Evolutionary conservation across 2,888 invertebrate species (phyloP), one percentile per base, ranked within the genome.

Genomic region (Cyrtodaria siliqua): DNA sequence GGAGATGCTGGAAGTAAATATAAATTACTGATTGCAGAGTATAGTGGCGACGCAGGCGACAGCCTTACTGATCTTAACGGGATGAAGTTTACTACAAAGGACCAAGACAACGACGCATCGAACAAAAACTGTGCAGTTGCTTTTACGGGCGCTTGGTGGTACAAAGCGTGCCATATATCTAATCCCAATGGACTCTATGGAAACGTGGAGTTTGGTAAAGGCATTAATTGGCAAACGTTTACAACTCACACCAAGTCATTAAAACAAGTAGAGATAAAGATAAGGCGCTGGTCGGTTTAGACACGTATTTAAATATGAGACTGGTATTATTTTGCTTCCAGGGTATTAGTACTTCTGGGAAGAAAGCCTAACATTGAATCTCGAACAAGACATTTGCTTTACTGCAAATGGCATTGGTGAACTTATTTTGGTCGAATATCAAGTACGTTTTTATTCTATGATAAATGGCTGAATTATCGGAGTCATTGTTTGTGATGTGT

Each of bases 1-100:
- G 52, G 52, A 9, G 18, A 27, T 26, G 60, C 29, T 14, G 24
- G 27, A 9, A 29, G 33, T 4, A 52, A 53, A 9, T 75, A 69
- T 26, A 26, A 20, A 20, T 24, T 75, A 20, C 20, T 27, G 24
- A 49, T 75, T 23, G 53, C 9, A 16, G 55, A 38, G 14, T 75
- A 64, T 24, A 44, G 20, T 44, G 75, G 75, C 2, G 52, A 42
- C n/a, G 60, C 68, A 2, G 63, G 68, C 16, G 59, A 74, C 42
- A 23, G 4, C 18, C 42, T 59, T 6, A 23, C 12, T 12, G 2
- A 1, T 20, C 42, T 23, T 1, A 40, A 42, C 18, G 59, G 59
- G 1, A 14, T 8, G 14, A 20, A n/a, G 26, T 57, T 57, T 23
- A n/a, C 57, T n/a, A 57, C 57, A n/a, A n/a, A 14, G 38, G 57